phyloP scores from a whole-genome alignment of 2,797 vertebrate species.

The Phrynocephalus guinanensis region DNA sequence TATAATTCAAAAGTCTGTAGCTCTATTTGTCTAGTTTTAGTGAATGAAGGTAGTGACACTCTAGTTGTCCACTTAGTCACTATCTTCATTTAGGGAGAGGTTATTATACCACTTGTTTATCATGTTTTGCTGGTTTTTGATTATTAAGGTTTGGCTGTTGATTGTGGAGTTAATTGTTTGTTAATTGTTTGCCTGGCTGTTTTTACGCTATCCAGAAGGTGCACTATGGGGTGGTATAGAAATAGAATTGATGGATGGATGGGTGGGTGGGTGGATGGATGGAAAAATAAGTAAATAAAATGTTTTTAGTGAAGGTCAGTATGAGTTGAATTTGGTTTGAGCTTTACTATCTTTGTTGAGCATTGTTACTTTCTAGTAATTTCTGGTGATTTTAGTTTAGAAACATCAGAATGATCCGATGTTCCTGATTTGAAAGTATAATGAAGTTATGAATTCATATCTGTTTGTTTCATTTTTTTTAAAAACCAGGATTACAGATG shows the following conservation, averaged over 20 bases:
- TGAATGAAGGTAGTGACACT: background rate
- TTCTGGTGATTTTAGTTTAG: background rate
- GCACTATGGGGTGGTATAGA: too few species aligned
- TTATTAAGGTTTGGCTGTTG: too few species aligned
- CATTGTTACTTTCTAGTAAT: background rate
- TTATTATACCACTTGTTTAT: too few species aligned
- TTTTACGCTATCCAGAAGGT: too few species aligned
- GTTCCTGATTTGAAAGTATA: background rate
- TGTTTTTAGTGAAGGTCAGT: background rate
- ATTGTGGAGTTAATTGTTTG: too few species aligned
- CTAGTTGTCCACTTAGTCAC: background rate
- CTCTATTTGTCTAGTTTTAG: background rate
- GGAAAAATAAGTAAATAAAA: background rate
- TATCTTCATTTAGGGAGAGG: too few species aligned
- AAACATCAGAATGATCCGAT: background rate
- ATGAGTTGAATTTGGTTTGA: background rate
- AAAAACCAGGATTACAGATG: conserved; percentile 90
- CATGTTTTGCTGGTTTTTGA: too few species aligned
- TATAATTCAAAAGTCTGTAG: background rate
- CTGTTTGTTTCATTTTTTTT: conserved; percentile 33
- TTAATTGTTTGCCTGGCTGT: too few species aligned
- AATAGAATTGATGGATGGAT: too few species aligned
- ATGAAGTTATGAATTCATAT: background rate
- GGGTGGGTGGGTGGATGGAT: too few species aligned
- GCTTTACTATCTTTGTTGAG: background rate